Evolutionary conservation across 2,888 invertebrate species (phyloP).

Genomic region (Elgonia sp.): DNA sequence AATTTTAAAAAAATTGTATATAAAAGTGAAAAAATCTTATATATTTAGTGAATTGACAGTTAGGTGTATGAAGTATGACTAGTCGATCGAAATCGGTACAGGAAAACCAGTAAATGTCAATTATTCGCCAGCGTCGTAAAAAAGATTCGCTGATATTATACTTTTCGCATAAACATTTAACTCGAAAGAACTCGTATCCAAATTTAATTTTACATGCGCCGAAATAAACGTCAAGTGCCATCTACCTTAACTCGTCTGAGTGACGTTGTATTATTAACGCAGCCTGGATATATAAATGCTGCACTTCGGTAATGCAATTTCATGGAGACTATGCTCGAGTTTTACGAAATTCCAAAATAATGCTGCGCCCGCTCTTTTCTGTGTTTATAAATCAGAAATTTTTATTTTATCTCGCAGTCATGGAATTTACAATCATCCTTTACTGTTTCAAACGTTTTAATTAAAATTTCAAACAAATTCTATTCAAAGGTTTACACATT

Average conservation of each 20-base stretch:
- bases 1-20: too few relatives aligned
- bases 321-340: slow-evolving; percentile 25
- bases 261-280: slow-evolving; percentile 73
- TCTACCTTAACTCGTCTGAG: slow-evolving; percentile 72
- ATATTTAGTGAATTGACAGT: too few relatives aligned
- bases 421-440: neutral
- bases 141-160: slow-evolving; percentile 35
- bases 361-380: neutral
- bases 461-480: too few relatives aligned
- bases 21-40: too few relatives aligned
- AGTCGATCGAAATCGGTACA: too few relatives aligned
- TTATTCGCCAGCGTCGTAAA: neutral
- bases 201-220: slow-evolving; percentile 72
- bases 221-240: slow-evolving; percentile 74
- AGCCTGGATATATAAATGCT: slow-evolving; percentile 63
- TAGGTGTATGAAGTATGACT: too few relatives aligned
- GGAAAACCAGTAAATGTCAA: neutral
- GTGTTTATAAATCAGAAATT: neutral
- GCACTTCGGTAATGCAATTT: slow-evolving; percentile 64
- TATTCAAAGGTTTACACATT: too few relatives aligned
- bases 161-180: slow-evolving; percentile 57
- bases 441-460: too few relatives aligned
- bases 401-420: neutral
- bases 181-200: slow-evolving; percentile 43
- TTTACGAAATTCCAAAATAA: slow-evolving; percentile 42